phyloP scores from a whole-genome alignment of 2,113 vertebrate genomes.

The Zootoca vivipara region DNA sequence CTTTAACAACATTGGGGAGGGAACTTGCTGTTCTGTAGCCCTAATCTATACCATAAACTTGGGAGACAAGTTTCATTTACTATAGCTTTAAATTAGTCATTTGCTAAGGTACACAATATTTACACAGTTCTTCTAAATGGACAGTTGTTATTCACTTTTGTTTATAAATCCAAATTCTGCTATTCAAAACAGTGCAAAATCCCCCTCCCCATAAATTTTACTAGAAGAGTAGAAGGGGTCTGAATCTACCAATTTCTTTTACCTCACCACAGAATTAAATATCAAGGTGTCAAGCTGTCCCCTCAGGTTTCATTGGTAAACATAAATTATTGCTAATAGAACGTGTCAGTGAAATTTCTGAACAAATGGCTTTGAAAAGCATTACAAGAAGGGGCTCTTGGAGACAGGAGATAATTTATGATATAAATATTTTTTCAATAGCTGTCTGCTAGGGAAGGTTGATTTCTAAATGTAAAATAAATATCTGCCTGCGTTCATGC shows the following conservation, averaged over 20 bases:
- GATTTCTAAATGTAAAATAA: constrained; percentile 70
- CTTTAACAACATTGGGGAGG: too few relatives aligned
- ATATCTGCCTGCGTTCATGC: constrained; percentile 46
- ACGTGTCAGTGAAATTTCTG: constrained; percentile 66
- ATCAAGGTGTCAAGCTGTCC: constrained; percentile 65
- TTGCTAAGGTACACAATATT: constrained; percentile 14
- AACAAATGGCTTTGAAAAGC: constrained; percentile 66
- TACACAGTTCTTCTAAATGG: constrained; percentile 37
- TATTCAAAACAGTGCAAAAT: constrained; percentile 45
- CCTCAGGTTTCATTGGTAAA: constrained; percentile 70
- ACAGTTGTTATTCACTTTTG: constrained; percentile 42
- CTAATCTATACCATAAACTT: neutral
- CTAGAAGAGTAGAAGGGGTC: constrained; percentile 7
- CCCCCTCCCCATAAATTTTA: constrained; percentile 39
- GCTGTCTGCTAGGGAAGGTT: constrained; percentile 54
- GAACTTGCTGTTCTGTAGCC: neutral
- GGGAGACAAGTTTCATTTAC: neutral
- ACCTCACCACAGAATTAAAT: constrained; percentile 61
- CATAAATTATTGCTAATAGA: constrained; percentile 72
- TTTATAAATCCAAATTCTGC: constrained; percentile 56
- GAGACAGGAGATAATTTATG: constrained; percentile 72
- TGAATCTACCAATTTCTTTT: constrained; percentile 66
- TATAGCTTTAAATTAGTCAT: constrained; percentile 20
- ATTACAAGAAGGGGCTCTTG: constrained; percentile 47
- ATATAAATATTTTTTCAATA: constrained; percentile 71